Conservation (phyloP, 2,113 vertebrate species). For the Barnardius zonarius region DNA sequence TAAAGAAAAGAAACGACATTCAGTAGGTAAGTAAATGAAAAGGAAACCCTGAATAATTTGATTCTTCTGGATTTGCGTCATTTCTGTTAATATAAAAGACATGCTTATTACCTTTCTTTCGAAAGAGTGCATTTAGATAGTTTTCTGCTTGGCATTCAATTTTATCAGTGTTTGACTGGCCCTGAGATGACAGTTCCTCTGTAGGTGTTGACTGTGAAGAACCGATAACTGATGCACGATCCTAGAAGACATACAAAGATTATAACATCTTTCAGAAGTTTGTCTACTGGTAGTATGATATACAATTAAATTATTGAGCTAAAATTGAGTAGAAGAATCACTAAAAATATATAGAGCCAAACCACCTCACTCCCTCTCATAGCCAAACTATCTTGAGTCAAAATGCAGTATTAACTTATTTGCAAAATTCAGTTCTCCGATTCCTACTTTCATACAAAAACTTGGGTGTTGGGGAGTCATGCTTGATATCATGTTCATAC, state of each 20-base stretch:
- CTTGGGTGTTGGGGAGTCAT: not conserved
- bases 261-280: not conserved
- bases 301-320: not conserved
- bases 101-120: conserved; percentile 89
- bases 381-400: not conserved
- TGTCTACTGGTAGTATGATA: not conserved
- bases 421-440: not conserved
- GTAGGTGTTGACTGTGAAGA: conserved; percentile 91
- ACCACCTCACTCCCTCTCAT: not conserved
- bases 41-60: not conserved
- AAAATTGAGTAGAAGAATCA: not conserved
- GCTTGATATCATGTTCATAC: conserved; percentile 62
- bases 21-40: not conserved
- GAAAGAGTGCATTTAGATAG: conserved; percentile 98
- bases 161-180: conserved; percentile 90
- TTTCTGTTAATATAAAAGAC: not conserved
- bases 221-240: conserved; percentile 80
- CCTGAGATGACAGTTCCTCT: conserved; percentile 91
- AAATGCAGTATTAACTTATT: not conserved
- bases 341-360: not conserved
- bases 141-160: conserved; percentile 95
- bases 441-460: not conserved
- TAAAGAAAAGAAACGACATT: not conserved
- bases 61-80: not conserved
- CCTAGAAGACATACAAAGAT: conserved; percentile 73